phyloP scores from a whole-genome alignment of 1,140 invertebrate genomes.

The Pectinophora gossypiella region DNA sequence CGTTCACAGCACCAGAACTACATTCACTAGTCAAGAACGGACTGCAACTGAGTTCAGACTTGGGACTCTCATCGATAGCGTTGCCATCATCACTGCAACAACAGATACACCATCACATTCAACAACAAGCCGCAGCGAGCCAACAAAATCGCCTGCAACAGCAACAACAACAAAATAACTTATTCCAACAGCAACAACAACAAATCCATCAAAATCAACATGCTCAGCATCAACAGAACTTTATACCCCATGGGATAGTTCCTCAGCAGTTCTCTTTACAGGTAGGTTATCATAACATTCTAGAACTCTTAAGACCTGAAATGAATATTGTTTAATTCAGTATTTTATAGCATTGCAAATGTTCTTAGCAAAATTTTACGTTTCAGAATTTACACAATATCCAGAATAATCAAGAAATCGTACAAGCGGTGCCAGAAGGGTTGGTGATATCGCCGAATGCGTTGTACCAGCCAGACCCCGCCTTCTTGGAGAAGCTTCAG shows the following conservation, averaged over 20 bases:
- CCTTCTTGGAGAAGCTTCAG: constrained; percentile 60
- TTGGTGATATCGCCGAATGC: constrained; percentile 50
- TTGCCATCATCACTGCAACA: constrained; percentile 19
- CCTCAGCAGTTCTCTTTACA: constrained; percentile 54
- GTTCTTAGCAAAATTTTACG: not conserved
- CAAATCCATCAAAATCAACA: no score
- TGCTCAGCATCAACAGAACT: no score
- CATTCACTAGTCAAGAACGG: constrained; percentile 75
- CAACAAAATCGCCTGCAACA: not conserved
- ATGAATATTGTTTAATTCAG: not conserved
- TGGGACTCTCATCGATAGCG: constrained; percentile 32
- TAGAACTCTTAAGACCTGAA: not conserved
- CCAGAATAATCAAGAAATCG: constrained; percentile 42
- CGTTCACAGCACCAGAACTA: constrained; percentile 75
- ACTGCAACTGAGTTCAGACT: constrained; percentile 68
- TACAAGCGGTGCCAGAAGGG: constrained; percentile 46
- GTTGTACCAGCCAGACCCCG: constrained; percentile 57
- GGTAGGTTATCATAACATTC: constrained; percentile 24
- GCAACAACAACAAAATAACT: not conserved
- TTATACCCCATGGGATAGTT: not conserved
- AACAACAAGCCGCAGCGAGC: not conserved
- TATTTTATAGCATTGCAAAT: constrained; percentile 12
- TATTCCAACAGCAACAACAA: not conserved
- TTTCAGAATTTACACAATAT: constrained; percentile 49
- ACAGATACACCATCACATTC: not conserved